Conservation (phyloP, 2,888 invertebrate genomes). For the Tenthredo livida region DNA sequence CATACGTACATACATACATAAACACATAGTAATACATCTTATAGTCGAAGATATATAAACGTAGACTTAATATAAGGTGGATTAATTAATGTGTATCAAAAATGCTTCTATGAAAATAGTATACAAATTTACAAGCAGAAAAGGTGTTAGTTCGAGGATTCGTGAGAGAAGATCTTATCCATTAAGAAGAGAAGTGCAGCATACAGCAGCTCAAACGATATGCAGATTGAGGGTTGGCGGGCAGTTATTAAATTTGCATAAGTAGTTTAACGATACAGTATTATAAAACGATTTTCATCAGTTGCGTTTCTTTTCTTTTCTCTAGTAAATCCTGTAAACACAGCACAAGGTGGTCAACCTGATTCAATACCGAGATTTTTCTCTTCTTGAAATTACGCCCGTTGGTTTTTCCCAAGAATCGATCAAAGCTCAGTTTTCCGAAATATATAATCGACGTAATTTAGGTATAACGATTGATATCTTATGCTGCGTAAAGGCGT, state of each 20-base stretch:
- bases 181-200: not conserved
- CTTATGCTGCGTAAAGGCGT: conserved; percentile 18
- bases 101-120: conserved; percentile 3
- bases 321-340: not conserved
- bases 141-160: conserved; percentile 1
- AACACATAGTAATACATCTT: too few relatives aligned
- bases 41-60: not conserved
- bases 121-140: not conserved
- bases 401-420: not conserved
- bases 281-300: not conserved
- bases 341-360: conserved; percentile 1
- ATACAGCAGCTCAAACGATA: conserved; percentile 2
- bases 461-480: not conserved
- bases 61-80: not conserved
- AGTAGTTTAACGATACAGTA: conserved; percentile 10
- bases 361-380: not conserved
- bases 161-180: not conserved
- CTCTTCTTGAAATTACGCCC: not conserved
- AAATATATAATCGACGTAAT: not conserved
- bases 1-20: not conserved
- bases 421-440: not conserved
- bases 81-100: conserved; percentile 16
- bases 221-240: conserved; percentile 40
- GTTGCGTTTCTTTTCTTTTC: not conserved
- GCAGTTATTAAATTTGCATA: conserved; percentile 28